A percentile compares a stretch with the other conserved stretches of the same genome.
Evolutionary conservation across 1,140 invertebrate species (phyloP).

Genomic region (Lanistes nyassanus): DNA sequence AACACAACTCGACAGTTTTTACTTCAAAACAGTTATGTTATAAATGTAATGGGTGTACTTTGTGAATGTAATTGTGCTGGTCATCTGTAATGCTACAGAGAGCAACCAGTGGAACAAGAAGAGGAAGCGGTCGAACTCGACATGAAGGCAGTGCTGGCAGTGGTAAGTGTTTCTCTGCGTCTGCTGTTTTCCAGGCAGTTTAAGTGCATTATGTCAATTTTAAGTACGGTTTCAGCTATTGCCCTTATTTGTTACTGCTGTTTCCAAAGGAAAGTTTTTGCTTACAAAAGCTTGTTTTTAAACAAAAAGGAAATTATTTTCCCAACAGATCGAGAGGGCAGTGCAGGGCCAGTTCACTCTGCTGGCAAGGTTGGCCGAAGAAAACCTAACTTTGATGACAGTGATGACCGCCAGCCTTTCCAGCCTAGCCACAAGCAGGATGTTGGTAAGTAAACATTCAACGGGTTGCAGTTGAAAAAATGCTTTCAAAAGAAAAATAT

Average conservation of each 20-base stretch:
- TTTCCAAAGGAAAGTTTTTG: too few species aligned
- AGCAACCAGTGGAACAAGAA: slow-evolving; percentile 64
- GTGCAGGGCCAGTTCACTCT: slow-evolving; percentile 47
- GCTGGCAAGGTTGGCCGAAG: slow-evolving; percentile 30
- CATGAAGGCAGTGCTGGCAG: slow-evolving; percentile 61
- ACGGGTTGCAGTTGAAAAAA: too few species aligned
- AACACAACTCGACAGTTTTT: too few species aligned
- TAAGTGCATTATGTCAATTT: too few species aligned
- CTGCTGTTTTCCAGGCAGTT: not conserved
- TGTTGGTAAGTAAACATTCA: slow-evolving; percentile 50
- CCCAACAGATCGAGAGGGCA: slow-evolving; percentile 52
- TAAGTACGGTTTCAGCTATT: too few species aligned
- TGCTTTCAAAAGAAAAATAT: too few species aligned
- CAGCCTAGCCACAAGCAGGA: slow-evolving; percentile 57
- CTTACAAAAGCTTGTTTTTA: too few species aligned
- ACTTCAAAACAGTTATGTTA: too few species aligned
- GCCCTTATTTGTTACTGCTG: not conserved
- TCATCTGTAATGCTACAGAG: slow-evolving; percentile 50
- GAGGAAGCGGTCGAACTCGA: slow-evolving; percentile 62
- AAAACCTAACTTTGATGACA: slow-evolving; percentile 57
- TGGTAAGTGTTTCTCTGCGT: slow-evolving; percentile 37
- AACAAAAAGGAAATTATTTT: slow-evolving; percentile 8
- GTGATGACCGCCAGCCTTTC: slow-evolving; percentile 49
- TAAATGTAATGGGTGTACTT: too few species aligned
- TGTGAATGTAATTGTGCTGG: too few species aligned